phyloP scores from a whole-genome alignment of 2,888 invertebrate species.

The Catotricha subobsoleta region DNA sequence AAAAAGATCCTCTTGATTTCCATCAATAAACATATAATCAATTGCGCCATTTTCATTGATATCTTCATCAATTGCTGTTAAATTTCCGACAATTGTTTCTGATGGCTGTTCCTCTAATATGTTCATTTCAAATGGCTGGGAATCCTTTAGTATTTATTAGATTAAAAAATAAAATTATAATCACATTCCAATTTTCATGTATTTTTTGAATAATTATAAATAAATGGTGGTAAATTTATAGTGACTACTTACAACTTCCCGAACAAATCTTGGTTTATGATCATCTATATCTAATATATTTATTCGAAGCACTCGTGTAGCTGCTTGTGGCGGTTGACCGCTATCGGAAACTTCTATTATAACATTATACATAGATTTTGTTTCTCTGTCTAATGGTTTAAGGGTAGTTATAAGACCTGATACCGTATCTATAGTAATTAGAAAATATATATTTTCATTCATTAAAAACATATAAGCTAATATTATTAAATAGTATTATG shows the following conservation, averaged over 20 bases:
- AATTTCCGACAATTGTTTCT: slow-evolving; percentile 45
- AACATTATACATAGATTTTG: slow-evolving; percentile 52
- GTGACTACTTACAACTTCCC: slow-evolving; percentile 39
- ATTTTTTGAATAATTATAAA: no score
- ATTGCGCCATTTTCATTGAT: slow-evolving; percentile 55
- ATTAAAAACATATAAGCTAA: neutral
- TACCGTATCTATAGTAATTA: slow-evolving; percentile 32
- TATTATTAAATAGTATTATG: neutral
- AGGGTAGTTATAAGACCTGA: slow-evolving; percentile 56
- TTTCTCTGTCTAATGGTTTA: slow-evolving; percentile 53
- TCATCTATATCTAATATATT: slow-evolving; percentile 58
- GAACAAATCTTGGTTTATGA: slow-evolving; percentile 52
- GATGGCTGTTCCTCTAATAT: slow-evolving; percentile 47
- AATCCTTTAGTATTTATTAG: slow-evolving; percentile 31
- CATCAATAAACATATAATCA: slow-evolving; percentile 53
- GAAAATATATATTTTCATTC: neutral
- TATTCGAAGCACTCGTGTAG: slow-evolving; percentile 49
- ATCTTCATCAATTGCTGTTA: slow-evolving; percentile 57
- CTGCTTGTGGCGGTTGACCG: slow-evolving; percentile 58
- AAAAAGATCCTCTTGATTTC: slow-evolving; percentile 49
- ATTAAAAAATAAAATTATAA: neutral
- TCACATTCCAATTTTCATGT: no score
- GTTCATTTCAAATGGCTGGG: slow-evolving; percentile 41
- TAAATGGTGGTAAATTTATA: neutral
- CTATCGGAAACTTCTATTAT: slow-evolving; percentile 60